Base-by-base conservation (phyloP, 1,140 invertebrate genomes). In the Mya arenaria region DNA sequence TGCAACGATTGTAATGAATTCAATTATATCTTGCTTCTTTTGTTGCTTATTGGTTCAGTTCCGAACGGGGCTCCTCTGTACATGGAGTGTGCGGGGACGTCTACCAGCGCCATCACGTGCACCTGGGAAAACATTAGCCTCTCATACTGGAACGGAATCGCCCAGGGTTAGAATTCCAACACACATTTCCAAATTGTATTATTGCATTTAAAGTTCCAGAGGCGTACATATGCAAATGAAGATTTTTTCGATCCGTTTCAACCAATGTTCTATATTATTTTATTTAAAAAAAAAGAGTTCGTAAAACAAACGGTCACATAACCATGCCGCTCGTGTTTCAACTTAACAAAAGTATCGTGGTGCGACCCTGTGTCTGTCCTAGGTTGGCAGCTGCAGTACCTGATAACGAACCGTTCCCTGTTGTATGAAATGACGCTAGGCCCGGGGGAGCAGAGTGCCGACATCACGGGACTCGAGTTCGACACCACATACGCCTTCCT, bases 61-160 rank as follows among this genome's bases (percentile, higher is more conserved):
- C 73, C 73, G 4, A 25, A 75, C 63, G 13, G 34, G 1, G 1
- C 73, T 10, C 58, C 73, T 10, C 32, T 23, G 15, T 23, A 25
- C 19, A 44, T 75, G 48, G 19, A 28, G 28, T 75, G 73, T 25
- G 44, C 34, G 30, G 37, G 34, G 4, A 41, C 36, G 4, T 41
- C 73, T 1, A 44, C 19, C 5, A 34, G 25, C 8, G 25, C 73
- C 1, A 13, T 75, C 4, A 41, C 8, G 23, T 75, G 73, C 23
- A 23, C 73, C 3, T 75, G 73, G 73, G 19, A 23, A 10, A 30
- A 1, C 36, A 34, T 75, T 10, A 56, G 1, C n/a, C 73, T 62
- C 36, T 55, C 44, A 0, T 75, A 75, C 37, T 75, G 73, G 73
- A 75, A 75, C 60, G 73, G 73, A 30, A 58, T 75, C 17, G n/a